These are phyloP conservation scores for Taenaris catops DNA, from an alignment of 2,888 invertebrate genomes.

Conservation along the genomic window DNA sequence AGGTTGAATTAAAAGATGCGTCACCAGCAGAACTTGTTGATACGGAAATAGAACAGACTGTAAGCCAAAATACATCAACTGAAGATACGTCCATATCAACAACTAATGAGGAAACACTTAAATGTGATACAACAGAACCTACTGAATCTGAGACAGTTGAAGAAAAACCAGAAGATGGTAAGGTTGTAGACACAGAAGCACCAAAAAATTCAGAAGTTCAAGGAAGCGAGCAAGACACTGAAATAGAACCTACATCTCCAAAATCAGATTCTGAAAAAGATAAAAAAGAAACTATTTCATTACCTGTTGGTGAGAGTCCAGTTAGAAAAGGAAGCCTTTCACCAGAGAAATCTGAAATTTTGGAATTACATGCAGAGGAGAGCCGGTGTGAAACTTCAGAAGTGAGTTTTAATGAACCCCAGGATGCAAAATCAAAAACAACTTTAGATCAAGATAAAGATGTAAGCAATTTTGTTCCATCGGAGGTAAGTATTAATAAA, in stretches of 20 bases:
- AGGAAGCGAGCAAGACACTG: conserved; percentile 24
- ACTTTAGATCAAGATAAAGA: conserved; percentile 31
- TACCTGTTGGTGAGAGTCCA: conserved; percentile 30
- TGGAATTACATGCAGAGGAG: conserved; percentile 60
- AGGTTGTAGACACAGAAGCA: background rate
- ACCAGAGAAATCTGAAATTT: conserved; percentile 56
- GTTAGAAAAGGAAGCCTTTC: conserved; percentile 41
- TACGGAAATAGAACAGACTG: conserved; percentile 16
- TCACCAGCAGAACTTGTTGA: conserved; percentile 9
- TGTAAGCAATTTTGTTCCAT: conserved; percentile 22
- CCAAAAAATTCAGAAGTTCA: conserved; percentile 7
- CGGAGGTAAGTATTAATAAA: conserved; percentile 67
- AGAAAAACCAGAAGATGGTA: no score
- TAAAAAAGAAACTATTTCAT: conserved; percentile 35
- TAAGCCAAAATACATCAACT: conserved; percentile 16
- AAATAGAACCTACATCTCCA: conserved; percentile 30
- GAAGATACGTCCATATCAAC: conserved; percentile 48
- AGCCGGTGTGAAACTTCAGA: conserved; percentile 52
- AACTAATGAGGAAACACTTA: conserved; percentile 47
- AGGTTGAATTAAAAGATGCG: conserved; percentile 34
- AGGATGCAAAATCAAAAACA: conserved; percentile 32
- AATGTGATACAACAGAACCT: conserved; percentile 27
- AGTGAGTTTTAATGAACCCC: conserved; percentile 38
- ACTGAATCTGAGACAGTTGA: conserved; percentile 22
- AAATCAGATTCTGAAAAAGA: conserved; percentile 11